Conservation (phyloP, 2,113 vertebrate genomes). For the Promerops cafer region DNA sequence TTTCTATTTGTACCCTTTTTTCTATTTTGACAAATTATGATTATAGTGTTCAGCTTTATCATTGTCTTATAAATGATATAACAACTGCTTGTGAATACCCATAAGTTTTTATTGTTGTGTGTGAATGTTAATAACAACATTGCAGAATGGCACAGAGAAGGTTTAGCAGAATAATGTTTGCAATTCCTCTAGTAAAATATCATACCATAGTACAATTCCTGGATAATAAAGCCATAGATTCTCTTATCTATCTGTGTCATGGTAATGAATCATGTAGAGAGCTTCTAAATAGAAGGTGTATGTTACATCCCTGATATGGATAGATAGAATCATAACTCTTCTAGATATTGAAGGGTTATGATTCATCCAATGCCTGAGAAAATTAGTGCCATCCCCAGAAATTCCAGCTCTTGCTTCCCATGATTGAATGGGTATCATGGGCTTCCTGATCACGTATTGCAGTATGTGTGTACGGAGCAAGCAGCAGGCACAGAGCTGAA, state of each 20-base stretch:
- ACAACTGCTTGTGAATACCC: constrained; percentile 12
- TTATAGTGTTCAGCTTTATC: constrained; percentile 17
- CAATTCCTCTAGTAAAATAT: neutral
- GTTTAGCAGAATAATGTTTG: neutral
- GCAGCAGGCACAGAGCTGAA: neutral
- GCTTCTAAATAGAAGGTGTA: neutral
- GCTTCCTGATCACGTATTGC: neutral
- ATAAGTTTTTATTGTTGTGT: constrained; percentile 41
- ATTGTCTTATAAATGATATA: constrained; percentile 44
- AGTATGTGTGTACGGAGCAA: fast-evolving
- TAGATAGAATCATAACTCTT: neutral
- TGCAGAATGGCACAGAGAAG: neutral
- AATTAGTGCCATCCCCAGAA: neutral
- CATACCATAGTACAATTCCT: neutral
- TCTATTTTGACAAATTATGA: neutral
- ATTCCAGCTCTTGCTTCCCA: neutral
- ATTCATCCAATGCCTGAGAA: neutral
- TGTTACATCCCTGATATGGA: neutral
- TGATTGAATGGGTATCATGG: neutral
- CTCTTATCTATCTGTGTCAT: neutral
- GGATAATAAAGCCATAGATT: neutral
- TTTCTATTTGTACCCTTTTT: neutral
- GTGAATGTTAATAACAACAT: constrained; percentile 8
- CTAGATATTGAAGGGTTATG: neutral
- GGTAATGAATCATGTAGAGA: neutral